Percentiles rank a stretch among this genome's conserved stretches.
Evolutionary conservation across 2,888 invertebrate genomes (phyloP).

Genomic region (Dione vanillae): DNA sequence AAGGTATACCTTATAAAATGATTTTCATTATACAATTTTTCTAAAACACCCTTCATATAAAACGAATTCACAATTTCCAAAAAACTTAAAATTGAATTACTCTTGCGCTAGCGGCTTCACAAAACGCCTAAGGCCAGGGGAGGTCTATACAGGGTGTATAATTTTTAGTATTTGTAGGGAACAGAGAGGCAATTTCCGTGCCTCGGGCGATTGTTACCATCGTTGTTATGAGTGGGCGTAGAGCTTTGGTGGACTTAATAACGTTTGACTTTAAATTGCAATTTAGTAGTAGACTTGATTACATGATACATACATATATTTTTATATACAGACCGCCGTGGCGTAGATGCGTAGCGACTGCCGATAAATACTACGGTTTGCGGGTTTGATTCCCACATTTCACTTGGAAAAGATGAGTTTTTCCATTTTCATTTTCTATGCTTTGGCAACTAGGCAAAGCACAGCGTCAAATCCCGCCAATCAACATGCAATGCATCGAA

Average conservation of each 20-base stretch:
- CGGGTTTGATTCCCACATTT: too few species aligned
- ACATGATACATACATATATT: constrained; percentile 43
- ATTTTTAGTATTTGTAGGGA: constrained; percentile 50
- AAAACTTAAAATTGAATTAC: constrained; percentile 67
- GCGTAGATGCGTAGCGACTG: too few species aligned
- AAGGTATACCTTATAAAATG: background rate
- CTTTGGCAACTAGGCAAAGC: too few species aligned
- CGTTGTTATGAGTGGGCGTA: constrained; percentile 49
- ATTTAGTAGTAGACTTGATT: constrained; percentile 45
- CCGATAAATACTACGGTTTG: too few species aligned
- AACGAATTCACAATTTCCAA: constrained; percentile 62
- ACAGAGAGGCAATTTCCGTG: constrained; percentile 74
- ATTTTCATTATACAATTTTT: constrained; percentile 25
- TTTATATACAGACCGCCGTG: background rate
- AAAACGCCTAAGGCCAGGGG: constrained; percentile 37
- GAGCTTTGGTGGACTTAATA: constrained; percentile 50
- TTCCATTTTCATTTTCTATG: too few species aligned
- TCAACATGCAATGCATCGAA: too few species aligned
- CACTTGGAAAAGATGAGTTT: too few species aligned
- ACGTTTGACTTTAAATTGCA: constrained; percentile 44
- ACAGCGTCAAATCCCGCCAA: too few species aligned
- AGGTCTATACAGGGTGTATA: constrained; percentile 44
- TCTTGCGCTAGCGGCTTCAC: constrained; percentile 58
- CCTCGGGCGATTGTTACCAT: constrained; percentile 67
- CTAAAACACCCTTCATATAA: constrained; percentile 28